Percentiles rank a stretch among this genome's conserved stretches.
These are phyloP conservation scores for Orchesellides sinensis DNA, from an alignment of 2,888 invertebrate species.

Conservation along the genomic window DNA sequence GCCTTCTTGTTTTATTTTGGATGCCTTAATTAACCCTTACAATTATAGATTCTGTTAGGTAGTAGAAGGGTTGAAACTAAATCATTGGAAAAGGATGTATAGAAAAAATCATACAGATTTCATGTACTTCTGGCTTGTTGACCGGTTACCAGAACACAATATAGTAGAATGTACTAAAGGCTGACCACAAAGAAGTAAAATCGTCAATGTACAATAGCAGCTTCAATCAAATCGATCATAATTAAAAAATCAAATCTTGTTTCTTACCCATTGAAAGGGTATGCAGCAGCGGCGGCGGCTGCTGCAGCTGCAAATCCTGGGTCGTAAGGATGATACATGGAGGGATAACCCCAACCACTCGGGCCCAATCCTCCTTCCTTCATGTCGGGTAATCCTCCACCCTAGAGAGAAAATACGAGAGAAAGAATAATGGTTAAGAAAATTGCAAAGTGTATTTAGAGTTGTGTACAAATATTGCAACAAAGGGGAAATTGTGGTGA, in stretches of 20 bases:
- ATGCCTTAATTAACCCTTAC: too few species aligned
- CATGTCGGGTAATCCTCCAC: constrained; percentile 73
- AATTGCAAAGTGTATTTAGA: not conserved
- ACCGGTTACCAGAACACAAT: too few species aligned
- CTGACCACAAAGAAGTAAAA: not conserved
- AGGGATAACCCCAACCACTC: constrained; percentile 93
- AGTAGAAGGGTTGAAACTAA: too few species aligned
- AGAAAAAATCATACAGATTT: too few species aligned
- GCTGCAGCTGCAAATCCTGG: constrained; percentile 75
- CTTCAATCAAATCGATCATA: constrained; percentile 71
- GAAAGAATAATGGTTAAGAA: not conserved
- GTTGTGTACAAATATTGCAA: too few species aligned
- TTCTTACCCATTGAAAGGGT: constrained; percentile 96
- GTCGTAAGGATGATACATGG: constrained; percentile 96
- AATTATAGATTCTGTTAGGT: too few species aligned
- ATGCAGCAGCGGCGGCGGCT: constrained; percentile 89
- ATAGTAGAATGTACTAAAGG: too few species aligned
- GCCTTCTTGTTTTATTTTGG: too few species aligned
- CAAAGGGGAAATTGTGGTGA: constrained; percentile 15
- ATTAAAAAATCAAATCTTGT: constrained; percentile 62
- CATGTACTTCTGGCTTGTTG: too few species aligned
- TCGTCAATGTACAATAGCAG: not conserved
- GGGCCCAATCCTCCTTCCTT: constrained; percentile 82
- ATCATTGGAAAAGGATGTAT: too few species aligned
- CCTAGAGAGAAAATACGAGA: constrained; percentile 45